Conservation (phyloP, 1,140 invertebrate genomes). For the Armadillidium nasatum region DNA sequence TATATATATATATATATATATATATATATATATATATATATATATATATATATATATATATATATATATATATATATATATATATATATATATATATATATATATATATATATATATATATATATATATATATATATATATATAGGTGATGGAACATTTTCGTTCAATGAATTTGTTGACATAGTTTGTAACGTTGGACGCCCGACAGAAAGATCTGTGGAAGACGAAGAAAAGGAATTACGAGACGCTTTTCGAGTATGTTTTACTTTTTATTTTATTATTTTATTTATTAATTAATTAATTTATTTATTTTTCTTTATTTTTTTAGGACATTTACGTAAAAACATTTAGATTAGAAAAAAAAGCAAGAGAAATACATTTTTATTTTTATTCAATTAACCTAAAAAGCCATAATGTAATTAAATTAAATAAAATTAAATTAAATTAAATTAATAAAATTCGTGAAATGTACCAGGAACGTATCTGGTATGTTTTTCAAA, state of each 20-base stretch:
- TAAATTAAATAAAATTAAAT: too few species aligned
- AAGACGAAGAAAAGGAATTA: conserved; percentile 76
- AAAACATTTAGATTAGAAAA: too few species aligned
- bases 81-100: conserved; percentile 1
- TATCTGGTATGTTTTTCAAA: too few species aligned
- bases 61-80: conserved; percentile 10
- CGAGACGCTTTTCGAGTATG: conserved; percentile 64
- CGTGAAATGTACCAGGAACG: too few species aligned
- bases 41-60: conserved; percentile 10
- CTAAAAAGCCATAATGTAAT: too few species aligned
- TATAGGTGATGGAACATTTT: conserved; percentile 77
- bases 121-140: conserved; percentile 7
- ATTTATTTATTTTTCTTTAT: too few species aligned
- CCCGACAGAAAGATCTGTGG: conserved; percentile 54
- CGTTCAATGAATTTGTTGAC: conserved; percentile 87
- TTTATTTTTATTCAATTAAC: too few species aligned
- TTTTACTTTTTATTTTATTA: too few species aligned
- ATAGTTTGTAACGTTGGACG: conserved; percentile 78
- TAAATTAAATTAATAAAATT: too few species aligned
- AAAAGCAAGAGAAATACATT: too few species aligned
- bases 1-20: conserved; percentile 19
- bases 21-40: conserved; percentile 20
- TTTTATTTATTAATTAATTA: too few species aligned
- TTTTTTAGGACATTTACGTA: too few species aligned
- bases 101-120: conserved; percentile 18